Percentiles rank a stretch among this genome's conserved stretches.
Evolutionary conservation across 2,113 vertebrate genomes (phyloP).

Genomic region (Podocnemis expansa): DNA sequence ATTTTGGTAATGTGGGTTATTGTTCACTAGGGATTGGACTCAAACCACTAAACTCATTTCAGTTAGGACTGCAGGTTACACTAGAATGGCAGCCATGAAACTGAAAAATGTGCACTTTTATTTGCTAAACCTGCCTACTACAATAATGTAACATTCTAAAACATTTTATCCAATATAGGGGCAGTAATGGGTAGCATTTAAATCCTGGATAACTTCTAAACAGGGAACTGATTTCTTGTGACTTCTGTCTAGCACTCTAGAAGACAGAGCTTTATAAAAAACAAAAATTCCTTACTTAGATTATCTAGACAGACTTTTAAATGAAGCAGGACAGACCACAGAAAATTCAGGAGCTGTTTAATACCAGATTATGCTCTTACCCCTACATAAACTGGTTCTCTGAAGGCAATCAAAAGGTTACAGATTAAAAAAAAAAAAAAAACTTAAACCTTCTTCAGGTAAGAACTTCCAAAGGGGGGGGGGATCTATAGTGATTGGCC

Average conservation of each 20-base stretch:
- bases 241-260: background rate
- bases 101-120: background rate
- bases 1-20: background rate
- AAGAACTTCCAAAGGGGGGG: background rate
- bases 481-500: fast-evolving
- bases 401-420: background rate
- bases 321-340: background rate
- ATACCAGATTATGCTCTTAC: background rate
- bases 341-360: background rate
- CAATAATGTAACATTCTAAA: background rate
- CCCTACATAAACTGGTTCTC: background rate
- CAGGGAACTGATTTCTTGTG: background rate
- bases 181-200: background rate
- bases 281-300: background rate
- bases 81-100: background rate
- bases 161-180: background rate
- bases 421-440: background rate
- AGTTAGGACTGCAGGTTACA: background rate
- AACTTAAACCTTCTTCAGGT: background rate
- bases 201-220: background rate
- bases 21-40: background rate
- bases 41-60: background rate
- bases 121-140: background rate
- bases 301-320: background rate
- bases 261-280: background rate